Conservation (phyloP, 1,140 invertebrate species). For the Venturia canescens region DNA sequence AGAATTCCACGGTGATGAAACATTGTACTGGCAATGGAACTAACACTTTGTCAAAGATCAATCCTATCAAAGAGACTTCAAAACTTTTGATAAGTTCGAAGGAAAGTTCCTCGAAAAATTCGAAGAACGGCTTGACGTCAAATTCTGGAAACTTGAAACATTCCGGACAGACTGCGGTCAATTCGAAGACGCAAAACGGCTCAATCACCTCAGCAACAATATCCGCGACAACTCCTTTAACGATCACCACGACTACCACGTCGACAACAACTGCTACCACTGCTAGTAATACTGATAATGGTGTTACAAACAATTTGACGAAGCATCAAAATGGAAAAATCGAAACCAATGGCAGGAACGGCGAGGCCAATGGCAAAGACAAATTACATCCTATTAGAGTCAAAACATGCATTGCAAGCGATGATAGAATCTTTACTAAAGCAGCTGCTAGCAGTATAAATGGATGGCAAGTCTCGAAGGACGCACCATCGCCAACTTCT, state of each 20-base stretch:
- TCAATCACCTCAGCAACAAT: conserved; percentile 18
- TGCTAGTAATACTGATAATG: conserved; percentile 41
- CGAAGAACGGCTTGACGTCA: conserved; percentile 47
- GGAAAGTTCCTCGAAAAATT: conserved; percentile 45
- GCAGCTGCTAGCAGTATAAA: conserved; percentile 65
- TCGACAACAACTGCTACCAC: conserved; percentile 11
- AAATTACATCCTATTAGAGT: conserved; percentile 62
- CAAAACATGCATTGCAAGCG: conserved; percentile 57
- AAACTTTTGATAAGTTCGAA: conserved; percentile 50
- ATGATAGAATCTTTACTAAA: conserved; percentile 67
- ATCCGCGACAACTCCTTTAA: conserved; percentile 42
- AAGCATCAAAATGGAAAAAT: conserved; percentile 68
- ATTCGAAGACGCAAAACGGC: conserved; percentile 45
- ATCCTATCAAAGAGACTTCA: conserved; percentile 49
- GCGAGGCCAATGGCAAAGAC: conserved; percentile 58
- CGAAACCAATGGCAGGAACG: conserved; percentile 57
- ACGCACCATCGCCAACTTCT: conserved; percentile 61
- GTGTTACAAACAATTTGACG: conserved; percentile 22
- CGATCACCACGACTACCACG: not conserved
- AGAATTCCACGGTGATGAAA: conserved; percentile 32
- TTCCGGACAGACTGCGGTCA: conserved; percentile 27
- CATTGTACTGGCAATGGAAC: conserved; percentile 31
- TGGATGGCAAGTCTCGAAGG: conserved; percentile 68
- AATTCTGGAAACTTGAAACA: conserved; percentile 46
- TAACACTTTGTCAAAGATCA: conserved; percentile 54